Base-by-base conservation (phyloP, 1,140 invertebrate genomes). In the Drosophila murphyi region DNA sequence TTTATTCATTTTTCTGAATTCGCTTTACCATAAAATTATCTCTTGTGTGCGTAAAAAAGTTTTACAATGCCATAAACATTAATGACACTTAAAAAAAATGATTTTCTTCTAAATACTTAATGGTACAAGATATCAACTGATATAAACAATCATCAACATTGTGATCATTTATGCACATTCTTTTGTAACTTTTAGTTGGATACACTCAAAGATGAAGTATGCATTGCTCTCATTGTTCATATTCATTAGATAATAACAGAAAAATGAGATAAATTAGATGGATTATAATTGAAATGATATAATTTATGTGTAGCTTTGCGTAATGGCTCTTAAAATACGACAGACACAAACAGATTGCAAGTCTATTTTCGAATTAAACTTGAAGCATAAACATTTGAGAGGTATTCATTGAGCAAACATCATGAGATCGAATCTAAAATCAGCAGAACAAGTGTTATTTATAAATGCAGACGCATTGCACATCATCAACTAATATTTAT, bases 401-500 rank as follows among this genome's bases (percentile, higher is more conserved):
- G 20, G 20, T 7, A 10, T 41, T n/a, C 39, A 41, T 41, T 41
- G 39, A 41, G 10, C 10, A 43, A 43, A 43, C n/a, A 43, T 12
- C 39, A n/a, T n/a, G 39, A n/a, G 32, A 55, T 37, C 28, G 31
- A 51, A 10, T 51, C 3, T 32, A 10, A 7, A 32, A 32, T 51
- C 35, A 56, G 12, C 20, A n/a, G 1, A 35, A n/a, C 39, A n/a
- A 43, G n/a, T n/a, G 3, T n/a, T 52, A 52, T 52, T 52, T 52
- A 12, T 52, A 52, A 52, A 35, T 10, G 54, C 54, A 39, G 4
- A 8, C 12, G 35, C 54, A 39, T n/a, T 56, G 54, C 35, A 56
- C 34, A 39, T 39, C 10, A 37, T 55, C 52, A 55, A 55, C 37
- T 57, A 29, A 29, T 41, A 57, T 57, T 34, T 47, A 28, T 47